Evolutionary conservation across 2,113 vertebrate genomes (phyloP), one percentile per base, ranked within the genome.

Genomic region (Plecturocebus donacophilus): DNA sequence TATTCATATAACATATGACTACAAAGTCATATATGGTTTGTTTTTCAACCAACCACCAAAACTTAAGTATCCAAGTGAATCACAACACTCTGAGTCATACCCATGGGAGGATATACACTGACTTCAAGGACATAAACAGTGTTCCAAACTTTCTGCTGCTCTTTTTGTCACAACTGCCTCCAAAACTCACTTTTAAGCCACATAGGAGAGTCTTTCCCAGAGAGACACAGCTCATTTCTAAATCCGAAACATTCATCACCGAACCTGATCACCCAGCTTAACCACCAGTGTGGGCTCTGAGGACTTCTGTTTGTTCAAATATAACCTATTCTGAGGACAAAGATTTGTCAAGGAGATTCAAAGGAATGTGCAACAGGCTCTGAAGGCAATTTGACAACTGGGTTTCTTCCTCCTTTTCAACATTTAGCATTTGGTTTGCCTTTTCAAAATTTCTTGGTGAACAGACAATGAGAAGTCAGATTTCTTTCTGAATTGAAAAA

Each of bases 291-390:
- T 94, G 76, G 76, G 87, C 45, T 96, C 80, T 92, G 96, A 95
- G 92, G 80, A 77, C 84, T 96, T 96, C 77, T 88, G 8, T 90
- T 94, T 89, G 73, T 93, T 95, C 83, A 93, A 97, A 94, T 76
- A 64, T 71, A 93, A 38, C 49, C 70, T 92, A 11, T 87, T 96
- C 94, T 96, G 83, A 96, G 83, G 87, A 93, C 82, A 91, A 75
- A 80, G 54, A 94, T 96, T 79, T 96, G 92, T 95, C 87, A 97
- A 97, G 68, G 58, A 87, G 95, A 92, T 87, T 91, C 38, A 80
- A 93, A 94, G 54, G 83, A 96, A 90, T 58, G 38, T 77, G 49
- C 5, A 1, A 80, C 35, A 71, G 52, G 64, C 76, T 96, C 76
- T 73, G 90, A 96, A 92, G 71, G 56, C 56, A 87, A 87, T 90